Evolutionary conservation across 2,888 invertebrate species (phyloP), one percentile per base, ranked within the genome.

Genomic region (Oscheius sp.): DNA sequence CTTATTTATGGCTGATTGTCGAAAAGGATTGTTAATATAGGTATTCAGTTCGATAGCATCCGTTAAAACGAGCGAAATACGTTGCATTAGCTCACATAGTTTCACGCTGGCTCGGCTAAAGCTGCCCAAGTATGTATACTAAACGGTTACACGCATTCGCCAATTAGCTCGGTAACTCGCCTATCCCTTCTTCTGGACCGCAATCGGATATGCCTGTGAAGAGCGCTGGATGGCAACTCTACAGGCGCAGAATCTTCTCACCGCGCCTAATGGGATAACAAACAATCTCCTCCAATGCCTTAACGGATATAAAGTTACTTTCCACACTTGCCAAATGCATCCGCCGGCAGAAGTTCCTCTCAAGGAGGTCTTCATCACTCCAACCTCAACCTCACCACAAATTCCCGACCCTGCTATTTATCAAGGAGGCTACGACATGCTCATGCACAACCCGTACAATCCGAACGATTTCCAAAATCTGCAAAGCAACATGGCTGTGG

Each of bases 141-240:
- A 42, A 42, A 42, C 3, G 42, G 3, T 42, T 7, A 42, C 42
- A 42, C 7, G 3, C 42, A 42, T 42, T 42, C 7, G 3, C 4
- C 42, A 42, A 42, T 42, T 42, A 42, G 42, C 42, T 7, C 42
- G 42, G 42, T 42, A 42, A 42, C 42, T 42, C 42, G 42, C 42
- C 7, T 42, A 7, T 42, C 42, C 7, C 42, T 42, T 42, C 42
- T 7, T 7, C 33, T 21, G 32, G 13, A 13, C 32, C 21, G 68
- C 68, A 68, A 68, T 68, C 68, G 68, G 68, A 68, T 68, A 68
- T 68, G 68, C 68, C 57, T 68, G 68, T 55, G 68, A 68, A 68
- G 42, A 42, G 68, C 55, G 68, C 53, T 53, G 68, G 55, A 53
- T 68, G 68, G 68, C 68, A 68, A 68, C 53, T 68, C 42, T 68